These are phyloP conservation scores for Heterohyrax brucei DNA, from an alignment of 2,797 vertebrate species.

Conservation along the genomic window DNA sequence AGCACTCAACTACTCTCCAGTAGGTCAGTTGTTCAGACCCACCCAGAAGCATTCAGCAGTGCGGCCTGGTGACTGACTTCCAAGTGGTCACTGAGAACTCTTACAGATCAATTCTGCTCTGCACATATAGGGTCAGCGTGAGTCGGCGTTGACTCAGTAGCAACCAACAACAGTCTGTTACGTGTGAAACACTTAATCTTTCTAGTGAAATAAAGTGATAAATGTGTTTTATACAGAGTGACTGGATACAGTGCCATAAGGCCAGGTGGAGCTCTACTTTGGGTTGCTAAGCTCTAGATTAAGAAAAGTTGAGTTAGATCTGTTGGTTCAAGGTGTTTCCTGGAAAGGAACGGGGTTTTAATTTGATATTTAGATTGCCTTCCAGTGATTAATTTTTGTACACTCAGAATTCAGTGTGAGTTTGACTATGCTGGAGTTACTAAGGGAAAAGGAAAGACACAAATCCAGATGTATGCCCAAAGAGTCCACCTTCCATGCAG, in stretches of 20 bases:
- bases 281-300: neutral
- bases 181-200: neutral
- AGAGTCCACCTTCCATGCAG: neutral
- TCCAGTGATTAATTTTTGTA: neutral
- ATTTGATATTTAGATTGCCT: neutral
- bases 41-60: neutral
- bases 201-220: neutral
- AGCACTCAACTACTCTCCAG: neutral
- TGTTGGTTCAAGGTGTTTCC: neutral
- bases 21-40: neutral
- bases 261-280: neutral
- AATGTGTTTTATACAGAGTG: neutral
- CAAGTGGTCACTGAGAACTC: neutral
- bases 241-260: neutral
- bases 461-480: neutral
- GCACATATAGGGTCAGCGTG: neutral
- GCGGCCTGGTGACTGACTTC: neutral
- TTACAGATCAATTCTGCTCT: neutral
- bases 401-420: neutral
- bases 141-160: neutral
- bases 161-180: neutral
- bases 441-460: slow-evolving; percentile 11
- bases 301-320: neutral
- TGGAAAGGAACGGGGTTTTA: neutral
- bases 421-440: neutral